Conservation (phyloP, 1,140 invertebrate species). For the Dermatophagoides farinae region DNA sequence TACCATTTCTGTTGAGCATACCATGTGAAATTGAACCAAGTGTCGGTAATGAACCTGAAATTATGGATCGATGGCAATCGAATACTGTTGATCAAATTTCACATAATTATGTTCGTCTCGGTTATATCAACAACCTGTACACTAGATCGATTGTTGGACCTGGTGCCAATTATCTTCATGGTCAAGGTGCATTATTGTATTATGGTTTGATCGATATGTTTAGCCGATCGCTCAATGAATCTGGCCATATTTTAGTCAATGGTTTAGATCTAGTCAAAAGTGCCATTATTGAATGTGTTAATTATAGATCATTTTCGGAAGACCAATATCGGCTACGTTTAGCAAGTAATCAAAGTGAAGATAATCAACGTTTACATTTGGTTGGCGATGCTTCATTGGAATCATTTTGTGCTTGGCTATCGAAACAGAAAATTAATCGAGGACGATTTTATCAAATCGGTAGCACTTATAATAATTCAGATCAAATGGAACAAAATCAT, state of each 20-base stretch:
- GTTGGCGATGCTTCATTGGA: slow-evolving; percentile 11
- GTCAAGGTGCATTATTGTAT: background rate
- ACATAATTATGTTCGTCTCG: slow-evolving; percentile 2
- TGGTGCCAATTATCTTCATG: background rate
- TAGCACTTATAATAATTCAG: background rate
- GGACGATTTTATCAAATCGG: background rate
- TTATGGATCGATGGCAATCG: background rate
- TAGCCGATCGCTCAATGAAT: background rate
- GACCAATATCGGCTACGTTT: background rate
- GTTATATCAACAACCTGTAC: slow-evolving; percentile 8
- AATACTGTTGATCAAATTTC: background rate
- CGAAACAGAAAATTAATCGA: background rate
- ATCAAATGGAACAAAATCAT: background rate
- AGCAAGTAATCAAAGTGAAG: background rate
- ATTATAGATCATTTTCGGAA: background rate
- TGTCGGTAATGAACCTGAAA: background rate
- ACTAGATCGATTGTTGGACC: slow-evolving; percentile 12
- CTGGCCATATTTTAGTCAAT: background rate
- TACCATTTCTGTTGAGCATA: slow-evolving; percentile 4
- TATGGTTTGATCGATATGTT: background rate
- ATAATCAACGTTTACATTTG: slow-evolving; percentile 8
- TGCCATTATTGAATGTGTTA: slow-evolving; percentile 10
- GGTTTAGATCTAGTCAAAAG: slow-evolving; percentile 14
- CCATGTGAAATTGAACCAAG: background rate
- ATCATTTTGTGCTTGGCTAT: background rate